Evolutionary conservation across 2,888 invertebrate genomes (phyloP).

Genomic region (Sabellastarte sp.): DNA sequence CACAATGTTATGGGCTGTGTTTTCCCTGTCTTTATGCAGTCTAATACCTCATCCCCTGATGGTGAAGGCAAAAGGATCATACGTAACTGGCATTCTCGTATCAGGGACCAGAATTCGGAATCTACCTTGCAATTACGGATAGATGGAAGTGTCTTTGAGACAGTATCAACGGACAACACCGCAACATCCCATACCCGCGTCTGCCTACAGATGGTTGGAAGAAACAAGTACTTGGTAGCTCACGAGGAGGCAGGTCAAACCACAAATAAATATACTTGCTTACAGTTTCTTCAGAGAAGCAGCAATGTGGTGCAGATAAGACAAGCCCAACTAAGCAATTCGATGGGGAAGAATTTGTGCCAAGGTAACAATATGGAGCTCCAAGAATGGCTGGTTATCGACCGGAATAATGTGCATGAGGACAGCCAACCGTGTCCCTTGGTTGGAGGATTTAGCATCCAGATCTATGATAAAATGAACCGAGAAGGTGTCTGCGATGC

Average conservation of each 20-base stretch:
- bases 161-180: conserved; percentile 8
- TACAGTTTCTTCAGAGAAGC: conserved; percentile 20
- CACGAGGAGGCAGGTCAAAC: conserved; percentile 17
- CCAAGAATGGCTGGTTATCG: conserved; percentile 23
- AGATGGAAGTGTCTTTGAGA: conserved; percentile 2
- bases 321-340: conserved; percentile 3
- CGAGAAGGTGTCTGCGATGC: conserved; percentile 18
- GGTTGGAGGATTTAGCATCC: conserved; percentile 22
- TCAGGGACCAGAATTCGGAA: conserved; percentile 14
- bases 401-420: conserved; percentile 5
- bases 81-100: conserved; percentile 17
- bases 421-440: conserved; percentile 14
- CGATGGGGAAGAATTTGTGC: conserved; percentile 10
- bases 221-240: conserved; percentile 16
- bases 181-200: conserved; percentile 9
- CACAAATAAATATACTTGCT: conserved; percentile 15
- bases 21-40: too few relatives aligned
- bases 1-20: too few relatives aligned
- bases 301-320: conserved; percentile 19
- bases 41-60: too few relatives aligned
- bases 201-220: conserved; percentile 13
- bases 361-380: conserved; percentile 7
- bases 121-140: conserved; percentile 4
- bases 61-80: not conserved
- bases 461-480: conserved; percentile 16